Evolutionary conservation across 2,797 vertebrate species (phyloP).

Genomic region (Acanthornis magna): DNA sequence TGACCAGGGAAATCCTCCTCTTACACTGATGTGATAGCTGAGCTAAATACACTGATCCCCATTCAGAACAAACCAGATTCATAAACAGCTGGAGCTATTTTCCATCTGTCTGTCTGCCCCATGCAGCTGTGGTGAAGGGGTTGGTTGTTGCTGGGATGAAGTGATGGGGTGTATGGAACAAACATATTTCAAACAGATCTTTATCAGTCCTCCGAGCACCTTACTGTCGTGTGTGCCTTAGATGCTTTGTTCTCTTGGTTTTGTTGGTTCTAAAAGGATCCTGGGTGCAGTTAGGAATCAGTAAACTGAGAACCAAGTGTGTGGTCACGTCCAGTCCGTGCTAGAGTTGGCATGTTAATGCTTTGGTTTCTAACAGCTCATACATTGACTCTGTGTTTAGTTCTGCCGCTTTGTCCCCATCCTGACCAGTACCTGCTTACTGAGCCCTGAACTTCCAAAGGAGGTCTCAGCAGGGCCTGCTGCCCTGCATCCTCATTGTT

Average conservation of each 20-base stretch:
- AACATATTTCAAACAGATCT: neutral
- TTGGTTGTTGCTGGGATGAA: neutral
- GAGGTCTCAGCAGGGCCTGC: neutral
- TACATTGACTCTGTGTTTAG: neutral
- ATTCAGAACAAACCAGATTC: neutral
- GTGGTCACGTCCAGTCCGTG: neutral
- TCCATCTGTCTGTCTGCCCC: neutral
- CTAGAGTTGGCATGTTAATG: neutral
- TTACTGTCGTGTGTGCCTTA: fast-evolving
- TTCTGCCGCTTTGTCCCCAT: neutral
- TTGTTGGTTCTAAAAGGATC: neutral
- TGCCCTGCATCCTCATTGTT: neutral
- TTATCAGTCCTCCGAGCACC: neutral
- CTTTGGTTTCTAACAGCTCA: neutral
- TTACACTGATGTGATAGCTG: neutral
- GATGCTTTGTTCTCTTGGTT: neutral
- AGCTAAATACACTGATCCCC: neutral
- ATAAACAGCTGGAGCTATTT: neutral
- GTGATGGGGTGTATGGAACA: neutral
- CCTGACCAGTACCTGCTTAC: neutral
- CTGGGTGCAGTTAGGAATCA: neutral
- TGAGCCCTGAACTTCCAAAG: neutral
- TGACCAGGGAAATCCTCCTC: neutral
- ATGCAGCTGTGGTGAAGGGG: neutral
- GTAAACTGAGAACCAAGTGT: neutral